phyloP scores from a whole-genome alignment of 2,888 invertebrate genomes.

The Caenorhabditis parvicauda region DNA sequence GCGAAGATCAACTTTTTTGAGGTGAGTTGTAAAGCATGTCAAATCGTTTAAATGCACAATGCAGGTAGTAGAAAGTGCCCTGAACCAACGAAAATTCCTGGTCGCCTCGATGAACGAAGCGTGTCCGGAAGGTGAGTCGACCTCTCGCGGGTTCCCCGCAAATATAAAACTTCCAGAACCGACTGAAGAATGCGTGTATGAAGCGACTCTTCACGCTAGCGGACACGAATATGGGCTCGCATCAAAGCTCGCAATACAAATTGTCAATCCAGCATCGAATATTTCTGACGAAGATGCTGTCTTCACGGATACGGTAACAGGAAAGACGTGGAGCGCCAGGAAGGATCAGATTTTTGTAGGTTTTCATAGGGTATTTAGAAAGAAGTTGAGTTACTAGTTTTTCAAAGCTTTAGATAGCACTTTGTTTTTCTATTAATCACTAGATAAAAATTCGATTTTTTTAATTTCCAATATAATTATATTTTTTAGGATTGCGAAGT shows the following conservation, averaged over 20 bases:
- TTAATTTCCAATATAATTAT: no score
- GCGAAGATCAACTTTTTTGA: conserved; percentile 11
- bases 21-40: background rate
- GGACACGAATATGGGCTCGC: conserved; percentile 56
- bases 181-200: conserved; percentile 45
- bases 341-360: conserved; percentile 34
- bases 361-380: background rate
- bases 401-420: no score
- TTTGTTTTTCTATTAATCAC: no score
- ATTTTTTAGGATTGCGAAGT: no score
- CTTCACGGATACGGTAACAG: conserved; percentile 34
- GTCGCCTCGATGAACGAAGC: conserved; percentile 46
- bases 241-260: conserved; percentile 62
- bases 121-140: conserved; percentile 46
- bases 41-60: background rate
- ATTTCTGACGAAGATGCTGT: conserved; percentile 79
- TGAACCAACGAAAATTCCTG: conserved; percentile 59
- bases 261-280: conserved; percentile 81
- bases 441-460: no score
- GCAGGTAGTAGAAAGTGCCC: conserved; percentile 50
- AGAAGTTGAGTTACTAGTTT: no score
- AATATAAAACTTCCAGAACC: conserved; percentile 16
- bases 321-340: conserved; percentile 31
- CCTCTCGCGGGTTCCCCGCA: background rate
- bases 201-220: conserved; percentile 45